phyloP scores from a whole-genome alignment of 2,888 invertebrate species.

The Trissolcus japonicus region DNA sequence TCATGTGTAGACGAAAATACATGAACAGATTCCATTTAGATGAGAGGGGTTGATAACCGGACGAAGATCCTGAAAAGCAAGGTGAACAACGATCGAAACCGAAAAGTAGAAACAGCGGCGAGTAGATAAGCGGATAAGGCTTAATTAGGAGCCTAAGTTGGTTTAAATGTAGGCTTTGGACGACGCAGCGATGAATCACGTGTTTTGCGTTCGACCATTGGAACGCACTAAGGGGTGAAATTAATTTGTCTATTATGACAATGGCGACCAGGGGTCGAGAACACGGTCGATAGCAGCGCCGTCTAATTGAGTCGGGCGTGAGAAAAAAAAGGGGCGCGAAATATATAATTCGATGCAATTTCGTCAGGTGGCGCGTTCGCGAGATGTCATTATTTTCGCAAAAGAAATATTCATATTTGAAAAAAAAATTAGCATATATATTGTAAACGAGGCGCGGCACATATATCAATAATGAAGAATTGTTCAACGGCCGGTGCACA shows the following conservation, averaged over 20 bases:
- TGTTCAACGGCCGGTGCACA: slow-evolving; percentile 14
- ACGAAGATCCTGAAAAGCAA: slow-evolving; percentile 14
- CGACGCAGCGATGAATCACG: slow-evolving; percentile 4
- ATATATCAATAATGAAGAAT: slow-evolving; percentile 32
- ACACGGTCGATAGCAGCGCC: too few relatives aligned
- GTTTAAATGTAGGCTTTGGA: slow-evolving; percentile 37
- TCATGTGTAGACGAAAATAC: too few relatives aligned
- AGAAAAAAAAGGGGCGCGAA: not conserved
- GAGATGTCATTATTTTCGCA: not conserved
- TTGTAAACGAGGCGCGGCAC: slow-evolving; percentile 30
- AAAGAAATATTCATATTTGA: slow-evolving; percentile 23
- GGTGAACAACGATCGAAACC: slow-evolving; percentile 30
- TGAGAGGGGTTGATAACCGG: slow-evolving; percentile 1
- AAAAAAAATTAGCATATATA: slow-evolving; percentile 45
- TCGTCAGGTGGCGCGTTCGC: too few relatives aligned
- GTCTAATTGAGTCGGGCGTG: not conserved
- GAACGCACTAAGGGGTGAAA: slow-evolving; percentile 3
- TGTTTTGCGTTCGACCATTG: slow-evolving; percentile 1
- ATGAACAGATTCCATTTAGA: slow-evolving; percentile 19
- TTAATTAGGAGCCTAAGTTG: slow-evolving; percentile 27
- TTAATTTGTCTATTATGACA: slow-evolving; percentile 5
- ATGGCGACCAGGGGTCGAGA: too few relatives aligned
- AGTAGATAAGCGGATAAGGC: slow-evolving; percentile 49
- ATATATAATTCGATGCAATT: slow-evolving; percentile 4
- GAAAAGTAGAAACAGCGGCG: slow-evolving; percentile 33